Percentiles rank a stretch among this genome's conserved stretches.
Evolutionary conservation across 2,888 invertebrate species (phyloP).

Genomic region (Piscicola geometra): DNA sequence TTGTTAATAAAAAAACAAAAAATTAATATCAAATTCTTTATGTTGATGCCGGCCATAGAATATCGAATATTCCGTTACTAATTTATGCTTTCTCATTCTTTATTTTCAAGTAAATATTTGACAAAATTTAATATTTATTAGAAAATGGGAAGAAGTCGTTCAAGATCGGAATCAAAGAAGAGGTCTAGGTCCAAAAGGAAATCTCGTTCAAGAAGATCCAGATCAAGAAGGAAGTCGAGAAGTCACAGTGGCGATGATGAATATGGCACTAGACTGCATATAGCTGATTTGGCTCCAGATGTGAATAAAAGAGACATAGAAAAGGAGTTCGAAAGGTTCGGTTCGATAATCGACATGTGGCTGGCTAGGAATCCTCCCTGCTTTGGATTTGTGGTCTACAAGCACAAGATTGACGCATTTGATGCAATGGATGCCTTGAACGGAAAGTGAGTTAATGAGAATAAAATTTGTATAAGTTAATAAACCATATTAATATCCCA

Average conservation of each 20-base stretch:
- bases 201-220: slow-evolving; percentile 28
- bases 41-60: no score
- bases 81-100: background rate
- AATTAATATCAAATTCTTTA: no score
- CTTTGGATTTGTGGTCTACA: slow-evolving; percentile 63
- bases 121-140: background rate
- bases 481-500: background rate
- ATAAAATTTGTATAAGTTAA: background rate
- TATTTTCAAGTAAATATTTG: background rate
- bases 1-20: no score
- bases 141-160: slow-evolving; percentile 12
- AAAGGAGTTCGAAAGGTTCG: slow-evolving; percentile 60
- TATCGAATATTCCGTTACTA: no score
- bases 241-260: slow-evolving; percentile 34
- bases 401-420: slow-evolving; percentile 63
- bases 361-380: slow-evolving; percentile 63
- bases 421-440: slow-evolving; percentile 76
- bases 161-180: background rate
- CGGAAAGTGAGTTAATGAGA: slow-evolving; percentile 63
- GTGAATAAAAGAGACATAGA: slow-evolving; percentile 54
- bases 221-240: slow-evolving; percentile 31
- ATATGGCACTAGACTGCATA: slow-evolving; percentile 38
- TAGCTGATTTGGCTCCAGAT: slow-evolving; percentile 39
- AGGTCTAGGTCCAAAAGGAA: slow-evolving; percentile 23
- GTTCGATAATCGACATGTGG: slow-evolving; percentile 61